phyloP scores from a whole-genome alignment of 2,113 vertebrate species.

The Lamprologus lemairii region DNA sequence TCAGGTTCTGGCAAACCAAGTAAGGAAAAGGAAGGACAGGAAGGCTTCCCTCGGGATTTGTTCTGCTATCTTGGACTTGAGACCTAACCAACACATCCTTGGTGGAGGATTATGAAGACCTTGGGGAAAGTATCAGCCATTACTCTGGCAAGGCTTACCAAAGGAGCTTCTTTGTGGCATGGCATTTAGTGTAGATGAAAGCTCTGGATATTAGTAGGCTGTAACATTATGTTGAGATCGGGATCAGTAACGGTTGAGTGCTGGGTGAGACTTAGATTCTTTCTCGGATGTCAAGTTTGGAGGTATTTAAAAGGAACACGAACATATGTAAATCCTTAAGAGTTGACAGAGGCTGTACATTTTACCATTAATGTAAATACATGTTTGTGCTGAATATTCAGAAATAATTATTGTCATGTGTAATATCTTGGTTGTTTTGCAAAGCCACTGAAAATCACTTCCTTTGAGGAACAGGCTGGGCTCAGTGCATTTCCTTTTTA shows the following conservation, averaged over 20 bases:
- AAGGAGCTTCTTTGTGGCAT: neutral
- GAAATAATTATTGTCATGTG: neutral
- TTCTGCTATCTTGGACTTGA: neutral
- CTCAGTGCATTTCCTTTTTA: neutral
- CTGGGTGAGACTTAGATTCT: neutral
- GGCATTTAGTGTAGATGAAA: neutral
- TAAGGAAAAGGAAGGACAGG: neutral
- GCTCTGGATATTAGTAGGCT: neutral
- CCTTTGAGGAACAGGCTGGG: slow-evolving; percentile 4
- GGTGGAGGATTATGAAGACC: neutral
- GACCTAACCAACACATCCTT: neutral
- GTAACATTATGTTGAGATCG: neutral
- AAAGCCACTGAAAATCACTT: neutral
- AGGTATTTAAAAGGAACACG: neutral
- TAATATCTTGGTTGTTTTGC: neutral
- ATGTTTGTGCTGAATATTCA: neutral
- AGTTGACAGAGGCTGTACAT: neutral
- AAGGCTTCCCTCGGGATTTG: neutral
- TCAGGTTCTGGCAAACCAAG: neutral
- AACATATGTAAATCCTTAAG: neutral
- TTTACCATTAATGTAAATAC: neutral
- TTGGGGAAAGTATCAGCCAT: neutral
- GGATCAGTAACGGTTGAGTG: neutral
- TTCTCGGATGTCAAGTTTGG: neutral
- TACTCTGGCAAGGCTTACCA: neutral